These are phyloP conservation scores for Tiaroga cobitis DNA, from an alignment of 2,797 vertebrate genomes.

Conservation along the genomic window DNA sequence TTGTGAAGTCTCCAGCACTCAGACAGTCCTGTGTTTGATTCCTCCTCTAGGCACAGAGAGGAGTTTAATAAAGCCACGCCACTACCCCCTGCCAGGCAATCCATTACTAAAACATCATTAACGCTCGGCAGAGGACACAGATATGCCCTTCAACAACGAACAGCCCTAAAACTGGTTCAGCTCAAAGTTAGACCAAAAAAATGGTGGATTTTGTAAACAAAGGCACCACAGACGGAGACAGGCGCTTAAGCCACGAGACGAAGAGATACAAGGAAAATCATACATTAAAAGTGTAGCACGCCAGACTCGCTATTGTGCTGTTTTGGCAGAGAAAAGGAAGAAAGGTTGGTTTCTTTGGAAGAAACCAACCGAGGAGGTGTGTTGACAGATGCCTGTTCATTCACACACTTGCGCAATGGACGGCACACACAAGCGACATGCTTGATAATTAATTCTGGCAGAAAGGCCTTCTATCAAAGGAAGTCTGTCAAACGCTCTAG, in stretches of 20 bases:
- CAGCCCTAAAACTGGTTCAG: not conserved
- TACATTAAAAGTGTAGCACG: not conserved
- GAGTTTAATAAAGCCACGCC: slow-evolving; percentile 8
- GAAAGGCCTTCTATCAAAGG: slow-evolving; percentile 79
- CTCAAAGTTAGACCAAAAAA: not conserved
- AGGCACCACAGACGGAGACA: not conserved
- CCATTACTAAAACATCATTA: slow-evolving; percentile 42
- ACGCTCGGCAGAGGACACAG: not conserved
- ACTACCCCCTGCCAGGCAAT: slow-evolving; percentile 18
- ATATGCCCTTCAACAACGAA: slow-evolving; percentile 30
- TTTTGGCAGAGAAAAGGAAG: slow-evolving; percentile 12
- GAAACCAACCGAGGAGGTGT: not conserved
- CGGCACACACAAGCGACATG: slow-evolving; percentile 56
- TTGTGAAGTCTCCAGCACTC: not conserved
- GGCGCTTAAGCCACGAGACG: not conserved
- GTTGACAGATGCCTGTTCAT: slow-evolving; percentile 8
- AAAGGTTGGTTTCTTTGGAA: no score
- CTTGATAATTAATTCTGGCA: slow-evolving; percentile 70
- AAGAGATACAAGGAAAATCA: not conserved
- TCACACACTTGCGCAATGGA: slow-evolving; percentile 35
- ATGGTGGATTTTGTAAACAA: not conserved
- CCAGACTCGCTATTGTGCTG: not conserved
- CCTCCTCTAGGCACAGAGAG: slow-evolving; percentile 1
- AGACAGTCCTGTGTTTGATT: slow-evolving; percentile 18
- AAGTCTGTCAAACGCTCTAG: slow-evolving; percentile 58